Percentiles rank a stretch among this genome's conserved stretches.
Evolutionary conservation across 2,797 vertebrate genomes (phyloP).

Genomic region (Hemibagrus guttatus): DNA sequence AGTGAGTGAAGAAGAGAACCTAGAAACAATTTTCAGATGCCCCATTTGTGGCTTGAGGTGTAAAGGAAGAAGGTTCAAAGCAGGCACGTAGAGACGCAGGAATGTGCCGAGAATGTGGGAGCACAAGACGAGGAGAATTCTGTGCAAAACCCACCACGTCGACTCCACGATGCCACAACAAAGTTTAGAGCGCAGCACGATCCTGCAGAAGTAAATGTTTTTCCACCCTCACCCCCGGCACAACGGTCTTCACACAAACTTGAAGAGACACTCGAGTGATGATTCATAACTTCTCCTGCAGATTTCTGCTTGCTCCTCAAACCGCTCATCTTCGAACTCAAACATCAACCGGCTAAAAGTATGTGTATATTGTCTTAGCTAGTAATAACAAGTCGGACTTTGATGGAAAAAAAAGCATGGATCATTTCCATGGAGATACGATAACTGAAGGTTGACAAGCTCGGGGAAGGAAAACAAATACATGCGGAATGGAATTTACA

Average conservation of each 20-base stretch:
- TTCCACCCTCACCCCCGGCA: conserved; percentile 34
- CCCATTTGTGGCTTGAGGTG: conserved; percentile 30
- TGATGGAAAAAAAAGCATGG: not conserved
- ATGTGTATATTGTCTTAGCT: not conserved
- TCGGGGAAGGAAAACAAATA: not conserved
- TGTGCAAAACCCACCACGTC: conserved; percentile 32
- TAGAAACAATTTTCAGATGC: not conserved
- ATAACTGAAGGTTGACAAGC: conserved; percentile 5
- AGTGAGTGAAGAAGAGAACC: not conserved
- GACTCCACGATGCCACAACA: conserved; percentile 42
- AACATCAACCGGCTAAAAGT: conserved; percentile 1
- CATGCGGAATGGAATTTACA: not conserved
- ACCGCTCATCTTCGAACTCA: conserved; percentile 21
- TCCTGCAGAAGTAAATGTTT: conserved; percentile 49
- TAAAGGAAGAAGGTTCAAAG: conserved; percentile 35
- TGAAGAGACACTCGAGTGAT: conserved; percentile 26
- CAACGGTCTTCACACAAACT: conserved; percentile 45
- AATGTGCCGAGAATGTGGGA: conserved; percentile 35
- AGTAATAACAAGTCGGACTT: conserved; percentile 1
- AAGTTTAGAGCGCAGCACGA: conserved; percentile 47
- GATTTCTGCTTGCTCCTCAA: conserved; percentile 41
- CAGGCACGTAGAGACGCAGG: conserved; percentile 11
- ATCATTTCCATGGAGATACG: conserved; percentile 23
- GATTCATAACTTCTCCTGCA: conserved; percentile 38
- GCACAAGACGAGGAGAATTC: conserved; percentile 15